Evolutionary conservation across 2,888 invertebrate genomes (phyloP).

Genomic region (Neoascia interrupta): DNA sequence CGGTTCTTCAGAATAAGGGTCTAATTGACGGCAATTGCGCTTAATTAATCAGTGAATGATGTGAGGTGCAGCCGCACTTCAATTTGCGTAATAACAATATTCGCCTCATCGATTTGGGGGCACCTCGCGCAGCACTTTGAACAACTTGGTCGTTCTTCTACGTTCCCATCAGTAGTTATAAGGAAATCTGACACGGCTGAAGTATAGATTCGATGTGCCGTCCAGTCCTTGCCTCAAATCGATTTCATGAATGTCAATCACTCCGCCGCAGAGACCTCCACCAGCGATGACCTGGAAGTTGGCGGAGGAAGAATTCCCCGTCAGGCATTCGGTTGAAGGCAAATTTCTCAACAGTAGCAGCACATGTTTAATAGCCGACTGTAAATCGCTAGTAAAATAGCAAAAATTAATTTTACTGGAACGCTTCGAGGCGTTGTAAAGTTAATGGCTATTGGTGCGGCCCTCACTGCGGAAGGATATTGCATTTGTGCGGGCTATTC

Average conservation of each 20-base stretch:
- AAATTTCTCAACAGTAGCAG: conserved; percentile 66
- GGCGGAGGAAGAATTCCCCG: not conserved
- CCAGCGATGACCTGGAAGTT: not conserved
- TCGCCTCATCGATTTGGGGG: conserved; percentile 32
- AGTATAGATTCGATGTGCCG: no score
- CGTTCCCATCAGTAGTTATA: no score
- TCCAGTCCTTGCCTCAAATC: conserved; percentile 46
- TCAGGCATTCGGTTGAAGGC: conserved; percentile 44
- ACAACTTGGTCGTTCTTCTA: no score
- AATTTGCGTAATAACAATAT: conserved; percentile 63
- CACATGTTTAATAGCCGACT: conserved; percentile 47
- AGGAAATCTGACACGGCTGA: no score
- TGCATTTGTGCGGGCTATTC: not conserved
- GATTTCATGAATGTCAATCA: conserved; percentile 64
- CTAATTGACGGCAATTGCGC: conserved; percentile 70
- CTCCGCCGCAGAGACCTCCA: not conserved
- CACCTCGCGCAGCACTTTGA: conserved; percentile 4
- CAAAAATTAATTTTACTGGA: conserved; percentile 68
- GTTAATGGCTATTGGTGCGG: conserved; percentile 25
- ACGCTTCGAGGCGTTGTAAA: conserved; percentile 65
- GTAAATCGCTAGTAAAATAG: conserved; percentile 69
- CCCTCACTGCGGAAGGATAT: conserved; percentile 8
- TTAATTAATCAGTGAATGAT: conserved; percentile 68
- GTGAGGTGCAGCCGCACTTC: conserved; percentile 66
- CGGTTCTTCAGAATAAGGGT: conserved; percentile 60